phyloP scores from a whole-genome alignment of 2,888 invertebrate genomes.

The Leucophenga maculata region DNA sequence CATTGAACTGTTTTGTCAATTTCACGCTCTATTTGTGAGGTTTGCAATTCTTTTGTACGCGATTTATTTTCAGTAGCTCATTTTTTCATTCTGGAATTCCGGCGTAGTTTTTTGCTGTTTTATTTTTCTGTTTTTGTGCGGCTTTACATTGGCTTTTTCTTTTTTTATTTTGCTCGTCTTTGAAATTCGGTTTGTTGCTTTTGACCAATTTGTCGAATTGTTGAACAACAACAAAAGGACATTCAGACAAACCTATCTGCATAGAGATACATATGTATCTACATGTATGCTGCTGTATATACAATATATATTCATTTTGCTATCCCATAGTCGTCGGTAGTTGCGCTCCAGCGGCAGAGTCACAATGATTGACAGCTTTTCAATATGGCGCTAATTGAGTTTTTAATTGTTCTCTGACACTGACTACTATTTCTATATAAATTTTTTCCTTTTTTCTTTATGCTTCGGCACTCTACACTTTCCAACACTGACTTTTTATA shows the following conservation, averaged over 20 bases:
- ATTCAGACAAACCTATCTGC: neutral
- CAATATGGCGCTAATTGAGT: conserved; percentile 65
- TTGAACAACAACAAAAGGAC: conserved; percentile 5
- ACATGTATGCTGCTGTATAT: neutral
- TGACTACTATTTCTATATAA: neutral
- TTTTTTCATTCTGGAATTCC: conserved; percentile 21
- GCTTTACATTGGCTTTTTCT: conserved; percentile 50
- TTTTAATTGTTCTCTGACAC: conserved; percentile 60
- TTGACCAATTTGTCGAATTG: conserved; percentile 47
- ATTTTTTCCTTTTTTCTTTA: neutral
- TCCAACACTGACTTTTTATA: no score
- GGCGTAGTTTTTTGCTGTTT: conserved; percentile 18
- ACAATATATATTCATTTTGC: neutral
- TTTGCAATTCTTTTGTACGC: conserved; percentile 27
- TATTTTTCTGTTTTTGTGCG: conserved; percentile 38
- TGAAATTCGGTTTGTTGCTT: conserved; percentile 43
- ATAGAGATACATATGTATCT: no score
- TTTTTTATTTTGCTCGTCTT: conserved; percentile 18
- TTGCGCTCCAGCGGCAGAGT: neutral
- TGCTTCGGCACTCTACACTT: no score
- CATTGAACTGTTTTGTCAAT: conserved; percentile 30
- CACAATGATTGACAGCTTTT: conserved; percentile 61
- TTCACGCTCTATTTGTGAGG: conserved; percentile 32
- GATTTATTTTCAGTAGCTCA: conserved; percentile 27
- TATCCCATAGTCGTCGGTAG: neutral